Conservation (phyloP, 92 coral and sea anemone genomes). For the Paragorgia papillata region DNA sequence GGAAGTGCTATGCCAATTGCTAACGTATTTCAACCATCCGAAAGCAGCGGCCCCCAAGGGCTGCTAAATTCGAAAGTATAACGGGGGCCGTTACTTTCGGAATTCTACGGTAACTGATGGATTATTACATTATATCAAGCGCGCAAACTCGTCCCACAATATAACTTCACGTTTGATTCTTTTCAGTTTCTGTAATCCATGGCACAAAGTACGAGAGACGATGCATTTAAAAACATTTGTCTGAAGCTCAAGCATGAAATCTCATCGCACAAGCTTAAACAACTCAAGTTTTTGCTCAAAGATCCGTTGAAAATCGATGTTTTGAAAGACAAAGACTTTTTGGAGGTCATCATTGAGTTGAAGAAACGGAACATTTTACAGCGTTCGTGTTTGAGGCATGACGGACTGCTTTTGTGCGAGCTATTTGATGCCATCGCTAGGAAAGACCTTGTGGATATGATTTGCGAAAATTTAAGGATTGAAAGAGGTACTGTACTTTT, state of each 20-base stretch:
- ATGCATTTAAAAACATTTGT: neutral
- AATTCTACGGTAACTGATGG: no score
- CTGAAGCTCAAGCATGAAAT: neutral
- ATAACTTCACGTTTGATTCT: no score
- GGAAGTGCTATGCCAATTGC: no score
- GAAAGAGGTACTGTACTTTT: neutral
- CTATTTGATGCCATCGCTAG: slow-evolving; percentile 10
- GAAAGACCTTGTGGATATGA: neutral
- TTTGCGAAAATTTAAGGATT: slow-evolving; percentile 1
- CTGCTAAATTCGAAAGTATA: no score
- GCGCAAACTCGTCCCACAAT: no score
- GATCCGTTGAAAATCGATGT: neutral
- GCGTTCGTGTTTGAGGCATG: neutral
- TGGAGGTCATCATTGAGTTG: slow-evolving; percentile 5
- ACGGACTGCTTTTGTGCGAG: slow-evolving; percentile 5
- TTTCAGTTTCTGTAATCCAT: no score
- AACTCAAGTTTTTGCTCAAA: slow-evolving; percentile 18
- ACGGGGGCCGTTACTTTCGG: no score
- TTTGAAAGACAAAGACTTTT: neutral
- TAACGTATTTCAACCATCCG: no score
- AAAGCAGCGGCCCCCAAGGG: no score
- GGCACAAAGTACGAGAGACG: no score
- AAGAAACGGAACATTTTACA: neutral
- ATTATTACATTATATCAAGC: no score
- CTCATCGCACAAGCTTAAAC: neutral